Conservation (phyloP, 2,797 vertebrate genomes). For the Carduelis carduelis region DNA sequence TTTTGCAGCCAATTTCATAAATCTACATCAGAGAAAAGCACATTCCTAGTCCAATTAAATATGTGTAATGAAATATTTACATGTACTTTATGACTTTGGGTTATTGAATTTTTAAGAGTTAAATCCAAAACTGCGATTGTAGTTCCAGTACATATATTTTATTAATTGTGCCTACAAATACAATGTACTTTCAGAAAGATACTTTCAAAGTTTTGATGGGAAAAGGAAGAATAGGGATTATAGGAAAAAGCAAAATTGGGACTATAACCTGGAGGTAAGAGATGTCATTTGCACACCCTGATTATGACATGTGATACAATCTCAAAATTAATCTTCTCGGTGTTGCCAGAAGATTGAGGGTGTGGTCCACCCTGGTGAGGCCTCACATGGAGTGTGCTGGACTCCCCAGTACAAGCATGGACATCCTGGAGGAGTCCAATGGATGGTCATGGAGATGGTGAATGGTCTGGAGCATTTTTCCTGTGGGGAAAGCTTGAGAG, state of each 20-base stretch:
- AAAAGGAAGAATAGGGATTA: neutral
- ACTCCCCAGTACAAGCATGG: neutral
- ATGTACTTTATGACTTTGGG: neutral
- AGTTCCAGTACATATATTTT: constrained; percentile 5
- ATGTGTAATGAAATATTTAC: constrained; percentile 39
- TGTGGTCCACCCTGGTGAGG: neutral
- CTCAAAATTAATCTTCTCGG: neutral
- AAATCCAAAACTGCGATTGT: neutral
- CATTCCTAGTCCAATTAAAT: constrained; percentile 5
- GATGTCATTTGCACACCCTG: neutral
- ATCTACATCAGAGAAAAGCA: neutral
- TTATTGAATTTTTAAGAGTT: constrained; percentile 23
- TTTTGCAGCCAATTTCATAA: constrained; percentile 15
- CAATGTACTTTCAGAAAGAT: neutral
- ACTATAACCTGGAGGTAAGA: neutral
- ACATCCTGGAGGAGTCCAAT: neutral
- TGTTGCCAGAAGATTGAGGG: neutral
- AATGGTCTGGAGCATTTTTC: neutral
- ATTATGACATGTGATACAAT: neutral
- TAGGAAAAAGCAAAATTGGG: neutral
- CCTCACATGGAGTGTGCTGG: neutral
- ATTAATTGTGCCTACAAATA: neutral
- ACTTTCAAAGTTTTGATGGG: neutral
- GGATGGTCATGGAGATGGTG: neutral
- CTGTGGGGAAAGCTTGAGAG: neutral